Percentiles rank a stretch among this genome's conserved stretches.
These are phyloP conservation scores for Microplitis mediator DNA, from an alignment of 1,140 invertebrate species.

Conservation along the genomic window DNA sequence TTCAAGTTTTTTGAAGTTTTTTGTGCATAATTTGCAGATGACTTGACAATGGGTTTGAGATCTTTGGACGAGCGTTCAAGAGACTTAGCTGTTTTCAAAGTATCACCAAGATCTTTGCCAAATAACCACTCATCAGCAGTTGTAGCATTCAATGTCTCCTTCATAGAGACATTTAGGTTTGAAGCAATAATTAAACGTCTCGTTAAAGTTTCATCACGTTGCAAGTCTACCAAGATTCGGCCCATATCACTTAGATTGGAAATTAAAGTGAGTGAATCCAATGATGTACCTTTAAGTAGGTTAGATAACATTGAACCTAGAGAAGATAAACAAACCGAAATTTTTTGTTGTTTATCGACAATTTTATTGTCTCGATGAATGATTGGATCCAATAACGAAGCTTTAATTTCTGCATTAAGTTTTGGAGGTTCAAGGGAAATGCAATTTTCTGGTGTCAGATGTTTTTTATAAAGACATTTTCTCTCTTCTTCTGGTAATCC, in stretches of 20 bases:
- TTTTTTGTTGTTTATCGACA: constrained; percentile 18
- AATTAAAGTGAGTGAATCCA: neutral
- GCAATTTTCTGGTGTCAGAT: constrained; percentile 19
- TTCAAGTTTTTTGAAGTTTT: constrained; percentile 6
- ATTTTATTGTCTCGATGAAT: constrained; percentile 3
- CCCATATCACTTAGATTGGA: constrained; percentile 15
- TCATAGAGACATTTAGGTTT: too few species aligned
- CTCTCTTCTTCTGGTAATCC: neutral
- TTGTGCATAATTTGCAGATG: neutral
- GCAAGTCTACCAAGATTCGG: constrained; percentile 4
- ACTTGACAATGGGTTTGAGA: neutral
- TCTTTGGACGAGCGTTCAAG: neutral
- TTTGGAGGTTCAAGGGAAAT: constrained; percentile 5
- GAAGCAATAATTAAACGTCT: too few species aligned
- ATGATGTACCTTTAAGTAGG: neutral
- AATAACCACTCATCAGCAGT: too few species aligned
- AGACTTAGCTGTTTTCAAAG: too few species aligned
- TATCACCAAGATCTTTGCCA: too few species aligned
- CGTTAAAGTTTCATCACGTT: too few species aligned
- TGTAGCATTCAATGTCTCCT: too few species aligned
- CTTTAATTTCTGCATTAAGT: constrained; percentile 8
- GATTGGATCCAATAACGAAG: constrained; percentile 9
- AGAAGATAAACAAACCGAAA: constrained; percentile 12
- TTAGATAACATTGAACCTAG: neutral
- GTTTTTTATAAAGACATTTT: constrained; percentile 4